These are phyloP conservation scores for Lasioglossum morio DNA, from an alignment of 2,888 invertebrate species.

Conservation along the genomic window DNA sequence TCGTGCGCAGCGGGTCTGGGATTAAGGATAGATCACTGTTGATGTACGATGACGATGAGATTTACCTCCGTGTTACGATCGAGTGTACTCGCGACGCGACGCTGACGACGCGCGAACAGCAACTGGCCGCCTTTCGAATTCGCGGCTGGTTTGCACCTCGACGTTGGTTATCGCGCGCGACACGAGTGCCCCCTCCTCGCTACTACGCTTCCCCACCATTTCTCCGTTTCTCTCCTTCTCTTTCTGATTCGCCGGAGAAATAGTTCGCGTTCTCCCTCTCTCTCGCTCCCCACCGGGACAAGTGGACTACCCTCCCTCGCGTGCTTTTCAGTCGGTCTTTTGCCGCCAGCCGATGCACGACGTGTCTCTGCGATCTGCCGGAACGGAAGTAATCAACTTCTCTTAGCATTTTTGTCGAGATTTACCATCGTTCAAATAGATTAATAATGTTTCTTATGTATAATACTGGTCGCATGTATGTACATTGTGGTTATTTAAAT, in stretches of 20 bases:
- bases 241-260: constrained; percentile 34
- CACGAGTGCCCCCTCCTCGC: constrained; percentile 65
- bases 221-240: background rate
- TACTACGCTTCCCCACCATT: constrained; percentile 22
- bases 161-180: constrained; percentile 79
- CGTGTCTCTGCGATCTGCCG: constrained; percentile 13
- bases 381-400: background rate
- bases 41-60: constrained; percentile 6
- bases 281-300: constrained; percentile 48
- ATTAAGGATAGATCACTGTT: background rate
- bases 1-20: constrained; percentile 8
- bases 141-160: constrained; percentile 83
- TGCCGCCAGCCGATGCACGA: constrained; percentile 30
- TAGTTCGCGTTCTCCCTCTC: constrained; percentile 35
- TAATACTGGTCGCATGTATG: background rate
- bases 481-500: background rate
- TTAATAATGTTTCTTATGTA: background rate
- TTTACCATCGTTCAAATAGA: fast-evolving
- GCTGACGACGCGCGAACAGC: constrained; percentile 81
- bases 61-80: constrained; percentile 58
- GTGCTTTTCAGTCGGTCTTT: constrained; percentile 59
- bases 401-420: background rate
- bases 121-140: constrained; percentile 83
- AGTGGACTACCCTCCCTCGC: constrained; percentile 63
- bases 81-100: constrained; percentile 68